Conservation (phyloP, 2,797 vertebrate genomes). For the Chelon auratus region DNA sequence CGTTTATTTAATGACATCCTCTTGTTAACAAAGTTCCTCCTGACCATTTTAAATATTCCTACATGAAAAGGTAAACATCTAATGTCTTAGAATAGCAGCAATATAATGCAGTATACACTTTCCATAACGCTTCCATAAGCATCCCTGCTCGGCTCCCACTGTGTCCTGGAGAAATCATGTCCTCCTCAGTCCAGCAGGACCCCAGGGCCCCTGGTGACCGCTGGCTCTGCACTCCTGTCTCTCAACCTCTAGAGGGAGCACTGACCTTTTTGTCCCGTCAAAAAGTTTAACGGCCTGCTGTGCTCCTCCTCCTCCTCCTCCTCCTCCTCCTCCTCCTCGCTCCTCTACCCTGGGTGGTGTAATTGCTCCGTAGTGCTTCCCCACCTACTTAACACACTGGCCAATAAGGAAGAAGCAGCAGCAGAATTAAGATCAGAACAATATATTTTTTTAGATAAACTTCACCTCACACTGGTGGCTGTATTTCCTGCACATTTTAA, state of each 20-base stretch:
- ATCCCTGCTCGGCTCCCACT: neutral
- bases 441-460: constrained; percentile 6
- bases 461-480: constrained; percentile 8
- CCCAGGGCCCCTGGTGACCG: constrained; percentile 76
- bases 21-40: constrained; percentile 7
- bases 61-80: neutral
- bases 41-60: neutral
- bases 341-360: neutral
- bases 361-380: neutral
- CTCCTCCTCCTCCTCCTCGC: constrained; percentile 15
- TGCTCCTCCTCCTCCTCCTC: constrained; percentile 6
- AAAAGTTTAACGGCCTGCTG: constrained; percentile 5
- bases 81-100: neutral
- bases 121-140: too few relatives aligned
- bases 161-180: constrained; percentile 27
- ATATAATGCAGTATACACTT: neutral
- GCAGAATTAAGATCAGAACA: constrained; percentile 13
- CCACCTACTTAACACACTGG: constrained; percentile 14
- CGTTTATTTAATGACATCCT: constrained; percentile 12
- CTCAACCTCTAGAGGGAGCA: constrained; percentile 78
- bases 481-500: constrained; percentile 8
- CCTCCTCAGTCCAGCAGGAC: constrained; percentile 85
- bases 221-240: constrained; percentile 49
- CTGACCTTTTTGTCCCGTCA: constrained; percentile 59
- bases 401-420: constrained; percentile 28